Conservation (phyloP, 2,113 vertebrate species). For the Spheniscus mendiculus region DNA sequence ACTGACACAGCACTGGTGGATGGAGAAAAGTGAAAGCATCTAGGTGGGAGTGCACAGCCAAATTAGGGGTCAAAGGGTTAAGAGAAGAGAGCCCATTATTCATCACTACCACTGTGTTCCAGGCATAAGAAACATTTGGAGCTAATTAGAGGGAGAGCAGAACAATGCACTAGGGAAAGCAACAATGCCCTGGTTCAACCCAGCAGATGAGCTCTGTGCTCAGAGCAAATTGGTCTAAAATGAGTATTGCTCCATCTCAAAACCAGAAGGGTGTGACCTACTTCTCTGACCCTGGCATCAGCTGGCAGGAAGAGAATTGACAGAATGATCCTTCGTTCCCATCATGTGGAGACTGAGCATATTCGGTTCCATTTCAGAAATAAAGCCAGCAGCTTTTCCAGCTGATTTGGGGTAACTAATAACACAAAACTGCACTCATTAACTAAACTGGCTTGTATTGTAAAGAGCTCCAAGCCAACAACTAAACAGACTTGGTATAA, state of each 20-base stretch:
- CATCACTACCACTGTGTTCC: slow-evolving; percentile 48
- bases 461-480: slow-evolving; percentile 2
- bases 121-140: slow-evolving; percentile 65
- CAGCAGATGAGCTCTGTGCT: slow-evolving; percentile 63
- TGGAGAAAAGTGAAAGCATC: slow-evolving; percentile 14
- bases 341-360: background rate
- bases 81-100: slow-evolving; percentile 63
- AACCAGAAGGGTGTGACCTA: slow-evolving; percentile 62
- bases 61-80: slow-evolving; percentile 52
- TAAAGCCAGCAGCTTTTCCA: slow-evolving; percentile 31
- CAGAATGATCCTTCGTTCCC: background rate
- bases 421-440: slow-evolving; percentile 3
- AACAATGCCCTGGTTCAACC: slow-evolving; percentile 61
- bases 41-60: slow-evolving; percentile 35
- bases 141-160: slow-evolving; percentile 59
- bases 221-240: slow-evolving; percentile 66
- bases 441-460: background rate
- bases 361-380: slow-evolving; percentile 35
- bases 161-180: slow-evolving; percentile 70
- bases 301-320: slow-evolving; percentile 54
- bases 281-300: slow-evolving; percentile 60
- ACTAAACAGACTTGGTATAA: background rate
- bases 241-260: slow-evolving; percentile 61
- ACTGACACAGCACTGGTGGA: background rate
- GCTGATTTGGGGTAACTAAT: slow-evolving; percentile 4